Percentiles rank a stretch among this genome's conserved stretches.
phyloP scores from a whole-genome alignment of 2,797 vertebrate species.

The Pseudomugil tenellus region DNA sequence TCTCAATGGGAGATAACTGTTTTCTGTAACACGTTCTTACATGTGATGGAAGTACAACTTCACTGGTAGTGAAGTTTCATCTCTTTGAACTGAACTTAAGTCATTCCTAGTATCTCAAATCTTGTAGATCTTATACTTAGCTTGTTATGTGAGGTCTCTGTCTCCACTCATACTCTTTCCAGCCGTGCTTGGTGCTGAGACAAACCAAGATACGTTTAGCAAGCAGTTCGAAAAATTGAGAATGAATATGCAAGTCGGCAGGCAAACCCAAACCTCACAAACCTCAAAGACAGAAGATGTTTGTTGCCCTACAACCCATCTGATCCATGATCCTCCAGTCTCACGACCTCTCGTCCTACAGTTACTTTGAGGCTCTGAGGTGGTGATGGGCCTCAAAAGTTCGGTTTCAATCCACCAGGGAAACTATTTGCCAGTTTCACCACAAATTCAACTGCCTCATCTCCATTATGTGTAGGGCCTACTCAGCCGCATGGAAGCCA shows the following conservation, averaged over 20 bases:
- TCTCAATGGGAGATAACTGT: constrained; percentile 1
- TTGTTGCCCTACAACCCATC: constrained; percentile 63
- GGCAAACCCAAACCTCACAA: constrained; percentile 73
- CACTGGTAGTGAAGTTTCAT: constrained; percentile 19
- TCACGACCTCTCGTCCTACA: constrained; percentile 43
- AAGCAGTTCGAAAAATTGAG: constrained; percentile 60
- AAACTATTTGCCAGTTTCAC: constrained; percentile 62
- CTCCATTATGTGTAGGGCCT: constrained; percentile 49
- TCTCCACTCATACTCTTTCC: constrained; percentile 28
- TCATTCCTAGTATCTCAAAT: constrained; percentile 25
- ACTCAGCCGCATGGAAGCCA: constrained; percentile 65
- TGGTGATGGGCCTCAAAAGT: constrained; percentile 53
- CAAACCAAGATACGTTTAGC: constrained; percentile 51
- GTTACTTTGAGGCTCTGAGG: constrained; percentile 73
- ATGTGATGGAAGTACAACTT: constrained; percentile 24
- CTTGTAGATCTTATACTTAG: constrained; percentile 32
- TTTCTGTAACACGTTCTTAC: constrained; percentile 40
- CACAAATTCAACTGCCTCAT: constrained; percentile 70
- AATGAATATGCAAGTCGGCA: constrained; percentile 70
- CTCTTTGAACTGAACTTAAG: constrained; percentile 25
- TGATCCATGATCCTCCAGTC: constrained; percentile 43
- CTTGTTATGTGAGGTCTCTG: constrained; percentile 34
- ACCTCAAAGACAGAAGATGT: constrained; percentile 78
- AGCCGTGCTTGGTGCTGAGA: constrained; percentile 43
- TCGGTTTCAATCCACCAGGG: constrained; percentile 32